Percentiles rank a stretch among this genome's conserved stretches.
Evolutionary conservation across 2,797 vertebrate genomes (phyloP).

Genomic region (Loriculus beryllinus): DNA sequence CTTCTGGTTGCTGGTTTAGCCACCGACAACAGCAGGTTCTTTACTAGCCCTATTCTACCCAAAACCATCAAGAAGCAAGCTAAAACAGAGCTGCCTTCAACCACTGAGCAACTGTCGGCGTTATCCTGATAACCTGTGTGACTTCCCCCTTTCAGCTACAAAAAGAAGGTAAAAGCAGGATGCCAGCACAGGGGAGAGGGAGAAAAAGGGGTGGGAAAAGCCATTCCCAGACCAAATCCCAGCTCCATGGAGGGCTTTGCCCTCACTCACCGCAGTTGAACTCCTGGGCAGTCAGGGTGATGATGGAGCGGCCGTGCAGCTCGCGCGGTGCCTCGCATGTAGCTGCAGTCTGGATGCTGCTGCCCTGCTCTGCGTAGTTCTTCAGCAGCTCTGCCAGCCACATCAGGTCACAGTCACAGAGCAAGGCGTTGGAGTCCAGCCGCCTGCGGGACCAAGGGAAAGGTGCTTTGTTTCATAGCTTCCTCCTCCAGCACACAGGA

Average conservation of each 20-base stretch:
- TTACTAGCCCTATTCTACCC: not conserved
- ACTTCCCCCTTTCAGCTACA: not conserved
- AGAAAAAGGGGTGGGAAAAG: not conserved
- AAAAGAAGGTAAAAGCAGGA: not conserved
- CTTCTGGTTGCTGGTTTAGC: not conserved
- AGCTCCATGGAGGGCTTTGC: too few species aligned
- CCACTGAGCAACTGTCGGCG: rapidly evolving
- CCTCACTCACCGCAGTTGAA: slow-evolving; percentile 64
- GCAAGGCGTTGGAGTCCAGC: slow-evolving; percentile 70
- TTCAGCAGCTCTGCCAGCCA: slow-evolving; percentile 71
- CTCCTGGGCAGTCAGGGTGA: slow-evolving; percentile 43
- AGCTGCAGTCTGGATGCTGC: slow-evolving; percentile 63
- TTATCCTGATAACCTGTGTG: not conserved
- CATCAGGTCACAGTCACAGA: slow-evolving; percentile 71
- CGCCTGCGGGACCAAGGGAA: slow-evolving; percentile 1
- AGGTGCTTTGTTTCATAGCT: not conserved
- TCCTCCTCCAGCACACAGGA: not conserved
- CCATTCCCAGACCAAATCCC: not conserved
- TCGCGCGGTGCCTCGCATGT: slow-evolving; percentile 66
- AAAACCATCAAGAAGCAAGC: not conserved
- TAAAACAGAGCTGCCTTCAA: not conserved
- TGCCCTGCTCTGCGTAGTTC: slow-evolving; percentile 28
- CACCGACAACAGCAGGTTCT: not conserved
- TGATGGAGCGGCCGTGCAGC: slow-evolving; percentile 65
- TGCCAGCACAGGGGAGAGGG: not conserved